Conservation (phyloP, 2,113 vertebrate species). For the Malurus elegans region DNA sequence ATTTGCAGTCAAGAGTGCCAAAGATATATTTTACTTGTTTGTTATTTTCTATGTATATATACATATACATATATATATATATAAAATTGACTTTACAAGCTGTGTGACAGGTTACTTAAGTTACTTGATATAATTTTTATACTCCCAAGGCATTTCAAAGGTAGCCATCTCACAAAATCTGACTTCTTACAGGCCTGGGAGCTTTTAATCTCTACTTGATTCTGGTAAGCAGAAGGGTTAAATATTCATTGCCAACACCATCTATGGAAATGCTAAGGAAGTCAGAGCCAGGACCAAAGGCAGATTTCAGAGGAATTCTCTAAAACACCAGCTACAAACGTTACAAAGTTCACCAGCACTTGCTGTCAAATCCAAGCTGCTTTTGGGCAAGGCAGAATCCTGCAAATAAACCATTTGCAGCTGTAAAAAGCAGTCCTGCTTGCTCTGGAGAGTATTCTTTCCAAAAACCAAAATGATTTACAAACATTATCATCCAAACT, state of each 20-base stretch:
- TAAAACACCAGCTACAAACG: not conserved
- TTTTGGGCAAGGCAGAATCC: constrained; percentile 20
- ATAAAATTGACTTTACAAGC: not conserved
- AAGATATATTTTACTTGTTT: not conserved
- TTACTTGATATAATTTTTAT: not conserved
- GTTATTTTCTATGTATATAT: not conserved
- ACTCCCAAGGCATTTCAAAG: not conserved
- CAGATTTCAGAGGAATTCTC: constrained; percentile 28
- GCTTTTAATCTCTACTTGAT: not conserved
- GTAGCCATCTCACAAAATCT: not conserved
- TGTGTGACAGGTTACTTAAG: not conserved
- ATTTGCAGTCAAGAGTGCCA: not conserved
- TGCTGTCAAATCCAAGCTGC: constrained; percentile 23
- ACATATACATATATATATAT: not conserved
- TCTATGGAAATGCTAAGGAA: not conserved
- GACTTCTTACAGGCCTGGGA: not conserved
- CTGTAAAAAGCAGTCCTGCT: not conserved
- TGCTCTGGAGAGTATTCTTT: constrained; percentile 12
- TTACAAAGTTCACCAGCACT: constrained; percentile 20
- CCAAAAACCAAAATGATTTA: not conserved
- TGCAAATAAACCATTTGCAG: constrained; percentile 25
- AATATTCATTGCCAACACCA: not conserved
- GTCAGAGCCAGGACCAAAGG: not conserved
- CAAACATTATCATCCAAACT: not conserved
- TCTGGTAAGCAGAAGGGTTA: constrained; percentile 25